Conservation (phyloP, 2,888 invertebrate species). For the Trissolcus brochymenae region DNA sequence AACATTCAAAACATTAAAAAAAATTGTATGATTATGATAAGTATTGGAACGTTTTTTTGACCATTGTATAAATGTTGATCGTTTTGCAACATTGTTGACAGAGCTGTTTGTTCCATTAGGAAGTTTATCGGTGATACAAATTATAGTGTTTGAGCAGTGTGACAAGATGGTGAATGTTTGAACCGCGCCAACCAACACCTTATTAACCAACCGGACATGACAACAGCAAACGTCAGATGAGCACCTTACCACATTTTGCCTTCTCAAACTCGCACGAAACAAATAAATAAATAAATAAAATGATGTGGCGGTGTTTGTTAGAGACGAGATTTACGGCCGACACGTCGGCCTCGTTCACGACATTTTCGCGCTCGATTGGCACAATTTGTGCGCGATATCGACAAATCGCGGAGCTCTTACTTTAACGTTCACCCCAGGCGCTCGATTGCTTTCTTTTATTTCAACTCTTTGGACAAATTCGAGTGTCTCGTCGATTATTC, state of each 20-base stretch:
- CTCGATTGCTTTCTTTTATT: background rate
- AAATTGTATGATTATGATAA: too few relatives aligned
- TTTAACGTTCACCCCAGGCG: constrained; percentile 5
- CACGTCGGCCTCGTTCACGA: constrained; percentile 19
- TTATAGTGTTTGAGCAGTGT: too few relatives aligned
- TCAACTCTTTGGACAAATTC: constrained; percentile 5
- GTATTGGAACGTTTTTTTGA: too few relatives aligned
- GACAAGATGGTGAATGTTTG: constrained; percentile 6
- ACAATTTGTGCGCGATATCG: constrained; percentile 20
- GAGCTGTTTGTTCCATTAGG: too few relatives aligned
- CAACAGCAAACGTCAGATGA: constrained; percentile 3
- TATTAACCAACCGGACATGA: constrained; percentile 61
- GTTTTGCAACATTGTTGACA: too few relatives aligned
- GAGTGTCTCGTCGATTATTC: constrained; percentile 18
- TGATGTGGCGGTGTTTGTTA: constrained; percentile 16
- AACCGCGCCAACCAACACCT: constrained; percentile 64
- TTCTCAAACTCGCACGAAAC: too few relatives aligned
- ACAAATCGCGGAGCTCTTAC: constrained; percentile 26
- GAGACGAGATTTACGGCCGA: constrained; percentile 14
- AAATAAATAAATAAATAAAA: too few relatives aligned
- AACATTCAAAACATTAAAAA: too few relatives aligned
- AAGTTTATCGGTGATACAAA: too few relatives aligned
- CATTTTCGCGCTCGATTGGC: constrained; percentile 39
- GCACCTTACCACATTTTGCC: constrained; percentile 37
- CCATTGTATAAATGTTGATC: too few relatives aligned